A percentile compares a stretch with the other conserved stretches of the same genome.
These are phyloP conservation scores for Apostichopus californicus DNA, from an alignment of 35 echinoderm and acorn worm species.

Conservation along the genomic window DNA sequence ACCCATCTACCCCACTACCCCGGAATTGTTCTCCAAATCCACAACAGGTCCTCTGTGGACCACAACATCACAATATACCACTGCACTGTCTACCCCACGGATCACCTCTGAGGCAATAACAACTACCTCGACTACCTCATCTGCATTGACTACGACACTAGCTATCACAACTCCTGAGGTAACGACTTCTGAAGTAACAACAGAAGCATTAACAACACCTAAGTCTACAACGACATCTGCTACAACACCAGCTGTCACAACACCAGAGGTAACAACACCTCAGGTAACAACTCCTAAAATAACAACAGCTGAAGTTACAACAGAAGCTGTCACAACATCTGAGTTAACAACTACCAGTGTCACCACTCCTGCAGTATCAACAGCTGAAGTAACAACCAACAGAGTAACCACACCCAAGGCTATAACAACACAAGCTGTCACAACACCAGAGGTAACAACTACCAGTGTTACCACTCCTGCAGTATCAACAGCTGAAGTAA, in stretches of 20 bases:
- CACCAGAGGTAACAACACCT: background rate
- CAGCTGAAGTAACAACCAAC: background rate
- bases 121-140: background rate
- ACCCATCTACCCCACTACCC: background rate
- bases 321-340: conserved; percentile 3
- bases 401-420: background rate
- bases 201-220: background rate
- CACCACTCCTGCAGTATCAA: conserved; percentile 31
- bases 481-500: background rate
- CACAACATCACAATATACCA: background rate
- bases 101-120: background rate
- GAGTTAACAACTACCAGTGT: background rate
- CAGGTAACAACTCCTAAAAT: background rate
- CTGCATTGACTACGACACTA: background rate
- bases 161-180: conserved; percentile 41
- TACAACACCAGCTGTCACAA: background rate
- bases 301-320: background rate
- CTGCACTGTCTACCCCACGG: background rate
- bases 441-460: background rate
- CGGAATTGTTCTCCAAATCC: background rate
- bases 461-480: background rate
- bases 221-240: background rate
- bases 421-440: background rate
- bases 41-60: background rate
- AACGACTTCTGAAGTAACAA: conserved; percentile 12